Evolutionary conservation across 2,888 invertebrate genomes (phyloP), one percentile per base, ranked within the genome.

Genomic region (Congeria kusceri): DNA sequence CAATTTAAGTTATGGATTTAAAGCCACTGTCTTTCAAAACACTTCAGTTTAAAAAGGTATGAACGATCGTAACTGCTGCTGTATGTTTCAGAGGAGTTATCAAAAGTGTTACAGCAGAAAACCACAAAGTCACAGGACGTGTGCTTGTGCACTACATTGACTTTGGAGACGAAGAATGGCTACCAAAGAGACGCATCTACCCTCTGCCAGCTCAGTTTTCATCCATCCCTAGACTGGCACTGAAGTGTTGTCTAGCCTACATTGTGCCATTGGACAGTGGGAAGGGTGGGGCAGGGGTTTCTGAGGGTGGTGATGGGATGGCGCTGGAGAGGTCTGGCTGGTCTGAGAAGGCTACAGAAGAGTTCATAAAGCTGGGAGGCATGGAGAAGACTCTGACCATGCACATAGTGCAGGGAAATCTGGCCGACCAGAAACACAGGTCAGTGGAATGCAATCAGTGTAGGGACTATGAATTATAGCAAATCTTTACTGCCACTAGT

Each of bases 131-230:
- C 32, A 62, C 57, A n/a, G 77, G 78, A 7, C 82, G 84, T 53
- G 72, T 87, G 3, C 72, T 84, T 44, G 95, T 98, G 15, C 96
- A 96, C 92, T 98, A 96, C 93, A 95, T 98, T 67, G 98, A 98
- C 94, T 98, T 97, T 93, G 98, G 98, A 0, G 97, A 98, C 93
- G 95, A 95, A 77, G 96, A 96, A 88, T 95, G 95, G 86, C 94
- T 96, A 0, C 94, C 95, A 0, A 94, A 95, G 0, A 94, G 95
- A 70, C 95, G 96, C 79, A 93, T 98, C 20, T 96, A 95, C 87
- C 96, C 96, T 5, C 77, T 93, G 77, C 95, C 96, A 32, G 96
- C 96, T 0, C 96, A 97, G 91, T 95, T 96, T 89, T 93, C 96
- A 61, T 94, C 95, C 59, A 94, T 97, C 9, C 95, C 96, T 65